A percentile compares a stretch with the other conserved stretches of the same genome.
phyloP scores from a whole-genome alignment of 2,797 vertebrate species.

The Rhinella marina region DNA sequence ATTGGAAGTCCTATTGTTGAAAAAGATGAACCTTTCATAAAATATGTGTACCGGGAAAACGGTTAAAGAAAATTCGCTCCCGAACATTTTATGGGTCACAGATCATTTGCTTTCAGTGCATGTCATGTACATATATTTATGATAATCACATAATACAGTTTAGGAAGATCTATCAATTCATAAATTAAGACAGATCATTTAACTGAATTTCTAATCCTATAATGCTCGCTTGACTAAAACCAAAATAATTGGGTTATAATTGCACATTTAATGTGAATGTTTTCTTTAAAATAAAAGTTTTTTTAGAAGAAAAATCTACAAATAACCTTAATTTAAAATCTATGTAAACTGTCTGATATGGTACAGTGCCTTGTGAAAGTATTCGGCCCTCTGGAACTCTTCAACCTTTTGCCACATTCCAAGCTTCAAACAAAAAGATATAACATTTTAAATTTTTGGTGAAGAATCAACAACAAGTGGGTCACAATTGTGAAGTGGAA shows the following conservation, averaged over 20 bases:
- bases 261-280: not conserved
- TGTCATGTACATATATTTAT: constrained; percentile 47
- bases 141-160: constrained; percentile 47
- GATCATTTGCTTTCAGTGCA: constrained; percentile 48
- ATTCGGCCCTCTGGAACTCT: no score
- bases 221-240: constrained; percentile 19
- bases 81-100: constrained; percentile 52
- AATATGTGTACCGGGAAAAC: constrained; percentile 10
- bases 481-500: no score
- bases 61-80: constrained; percentile 38
- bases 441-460: no score
- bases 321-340: not conserved
- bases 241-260: constrained; percentile 38
- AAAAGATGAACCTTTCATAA: constrained; percentile 14
- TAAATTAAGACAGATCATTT: constrained; percentile 49
- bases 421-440: no score
- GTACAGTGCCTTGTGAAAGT: no score
- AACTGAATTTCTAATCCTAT: constrained; percentile 34
- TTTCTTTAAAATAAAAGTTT: not conserved
- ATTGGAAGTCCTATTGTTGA: not conserved
- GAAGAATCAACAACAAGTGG: no score
- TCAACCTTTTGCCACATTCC: no score
- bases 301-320: not conserved
- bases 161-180: constrained; percentile 47
- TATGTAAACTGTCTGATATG: not conserved